These are phyloP conservation scores for Ictalurus punctatus DNA, from an alignment of 2,113 vertebrate genomes.

Conservation along the genomic window DNA sequence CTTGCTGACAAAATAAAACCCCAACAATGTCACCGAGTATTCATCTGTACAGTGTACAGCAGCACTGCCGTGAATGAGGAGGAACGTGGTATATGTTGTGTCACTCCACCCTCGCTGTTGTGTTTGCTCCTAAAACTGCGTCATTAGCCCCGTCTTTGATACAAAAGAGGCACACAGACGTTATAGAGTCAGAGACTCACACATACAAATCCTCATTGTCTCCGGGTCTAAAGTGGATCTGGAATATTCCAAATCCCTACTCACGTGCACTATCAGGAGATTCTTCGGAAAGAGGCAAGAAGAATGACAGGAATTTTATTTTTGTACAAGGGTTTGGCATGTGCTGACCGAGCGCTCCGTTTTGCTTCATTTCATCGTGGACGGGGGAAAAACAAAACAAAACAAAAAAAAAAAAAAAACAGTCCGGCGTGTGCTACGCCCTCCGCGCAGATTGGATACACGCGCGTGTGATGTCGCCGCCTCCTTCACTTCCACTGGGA, in stretches of 20 bases:
- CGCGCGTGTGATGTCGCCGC: background rate
- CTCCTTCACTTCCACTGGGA: slow-evolving; percentile 50
- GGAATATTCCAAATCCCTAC: slow-evolving; percentile 56
- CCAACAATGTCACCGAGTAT: background rate
- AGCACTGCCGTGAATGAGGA: background rate
- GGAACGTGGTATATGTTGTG: background rate
- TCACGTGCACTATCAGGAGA: slow-evolving; percentile 55
- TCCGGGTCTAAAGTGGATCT: slow-evolving; percentile 17
- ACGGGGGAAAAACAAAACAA: slow-evolving; percentile 5
- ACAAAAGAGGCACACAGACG: background rate
- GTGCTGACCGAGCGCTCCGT: slow-evolving; percentile 60
- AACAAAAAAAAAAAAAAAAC: slow-evolving; percentile 44
- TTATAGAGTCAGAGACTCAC: background rate
- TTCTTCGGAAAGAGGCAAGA: slow-evolving; percentile 45
- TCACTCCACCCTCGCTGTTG: background rate
- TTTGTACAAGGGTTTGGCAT: slow-evolving; percentile 59
- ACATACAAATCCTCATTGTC: slow-evolving; percentile 30
- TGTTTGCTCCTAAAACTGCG: background rate
- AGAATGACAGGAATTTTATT: slow-evolving; percentile 71
- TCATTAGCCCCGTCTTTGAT: background rate
- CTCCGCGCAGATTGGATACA: background rate
- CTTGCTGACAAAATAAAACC: background rate
- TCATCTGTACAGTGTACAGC: background rate
- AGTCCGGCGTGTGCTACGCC: slow-evolving; percentile 16
- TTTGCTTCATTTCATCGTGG: slow-evolving; percentile 49